These are phyloP conservation scores for Hartigia nigra DNA, from an alignment of 2,888 invertebrate genomes.

Conservation along the genomic window DNA sequence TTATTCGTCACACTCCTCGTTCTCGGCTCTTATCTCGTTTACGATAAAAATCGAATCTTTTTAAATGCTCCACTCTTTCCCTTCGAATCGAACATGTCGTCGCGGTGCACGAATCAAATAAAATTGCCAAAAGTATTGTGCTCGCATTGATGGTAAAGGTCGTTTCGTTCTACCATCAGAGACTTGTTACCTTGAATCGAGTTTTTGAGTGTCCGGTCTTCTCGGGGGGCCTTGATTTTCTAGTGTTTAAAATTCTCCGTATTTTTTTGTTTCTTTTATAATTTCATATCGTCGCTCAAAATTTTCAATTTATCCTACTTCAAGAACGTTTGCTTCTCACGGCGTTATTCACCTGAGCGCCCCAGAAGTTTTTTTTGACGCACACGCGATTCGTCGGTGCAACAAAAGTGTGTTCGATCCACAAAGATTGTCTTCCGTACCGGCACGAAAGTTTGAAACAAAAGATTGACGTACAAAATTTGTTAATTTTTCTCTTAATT, in stretches of 20 bases:
- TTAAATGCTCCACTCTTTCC: not conserved
- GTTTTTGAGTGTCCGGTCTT: conserved; percentile 15
- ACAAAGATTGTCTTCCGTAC: not conserved
- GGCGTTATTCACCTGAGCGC: not conserved
- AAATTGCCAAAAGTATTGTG: conserved; percentile 28
- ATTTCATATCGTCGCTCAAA: no score
- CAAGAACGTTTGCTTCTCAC: not conserved
- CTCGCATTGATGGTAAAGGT: conserved; percentile 64
- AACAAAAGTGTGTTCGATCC: not conserved
- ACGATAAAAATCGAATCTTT: not conserved
- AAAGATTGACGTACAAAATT: no score
- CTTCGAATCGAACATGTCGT: not conserved
- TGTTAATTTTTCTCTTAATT: conserved; percentile 7
- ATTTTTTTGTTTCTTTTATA: not conserved
- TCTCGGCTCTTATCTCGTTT: not conserved
- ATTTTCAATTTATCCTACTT: not conserved
- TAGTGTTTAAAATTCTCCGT: not conserved
- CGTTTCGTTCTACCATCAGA: conserved; percentile 61
- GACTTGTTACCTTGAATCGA: conserved; percentile 64
- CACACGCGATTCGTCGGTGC: not conserved
- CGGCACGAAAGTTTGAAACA: not conserved
- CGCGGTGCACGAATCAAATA: not conserved
- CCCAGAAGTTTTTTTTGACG: not conserved
- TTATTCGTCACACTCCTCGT: not conserved
- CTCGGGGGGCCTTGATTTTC: not conserved